phyloP scores from a whole-genome alignment of 37 sponge, comb jelly and placozoan species.

The Ephydatia muelleri region DNA sequence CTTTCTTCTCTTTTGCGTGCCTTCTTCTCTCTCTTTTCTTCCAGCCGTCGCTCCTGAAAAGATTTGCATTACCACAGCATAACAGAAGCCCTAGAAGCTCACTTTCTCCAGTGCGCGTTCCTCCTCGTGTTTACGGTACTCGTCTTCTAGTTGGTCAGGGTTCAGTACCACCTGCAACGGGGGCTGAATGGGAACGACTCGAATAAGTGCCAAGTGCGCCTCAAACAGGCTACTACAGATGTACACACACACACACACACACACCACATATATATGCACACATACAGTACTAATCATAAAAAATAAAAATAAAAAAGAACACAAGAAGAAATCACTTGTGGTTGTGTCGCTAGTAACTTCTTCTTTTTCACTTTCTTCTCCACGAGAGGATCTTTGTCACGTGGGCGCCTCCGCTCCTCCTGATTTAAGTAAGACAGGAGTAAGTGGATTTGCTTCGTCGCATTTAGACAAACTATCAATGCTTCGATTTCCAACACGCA shows the following conservation, averaged over 20 bases:
- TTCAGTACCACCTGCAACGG: neutral
- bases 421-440: neutral
- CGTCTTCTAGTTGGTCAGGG: constrained; percentile 30
- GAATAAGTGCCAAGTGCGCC: neutral
- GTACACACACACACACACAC: too few relatives aligned
- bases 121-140: constrained; percentile 37
- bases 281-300: too few relatives aligned
- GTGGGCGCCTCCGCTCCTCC: constrained; percentile 9
- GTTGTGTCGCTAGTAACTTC: neutral
- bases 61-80: neutral
- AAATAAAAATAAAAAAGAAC: too few relatives aligned
- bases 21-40: constrained; percentile 81
- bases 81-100: neutral
- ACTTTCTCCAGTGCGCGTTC: constrained; percentile 26
- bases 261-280: too few relatives aligned
- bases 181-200: neutral
- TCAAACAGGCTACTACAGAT: too few relatives aligned
- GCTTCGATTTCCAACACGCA: neutral
- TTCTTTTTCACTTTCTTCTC: constrained; percentile 2
- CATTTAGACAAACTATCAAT: neutral
- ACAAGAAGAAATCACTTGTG: neutral
- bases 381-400: neutral
- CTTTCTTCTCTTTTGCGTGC: constrained; percentile 71
- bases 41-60: constrained; percentile 53
- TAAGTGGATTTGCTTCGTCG: neutral